These are phyloP conservation scores for Salvelinus fontinalis DNA, from an alignment of 2,113 vertebrate genomes.

Conservation along the genomic window DNA sequence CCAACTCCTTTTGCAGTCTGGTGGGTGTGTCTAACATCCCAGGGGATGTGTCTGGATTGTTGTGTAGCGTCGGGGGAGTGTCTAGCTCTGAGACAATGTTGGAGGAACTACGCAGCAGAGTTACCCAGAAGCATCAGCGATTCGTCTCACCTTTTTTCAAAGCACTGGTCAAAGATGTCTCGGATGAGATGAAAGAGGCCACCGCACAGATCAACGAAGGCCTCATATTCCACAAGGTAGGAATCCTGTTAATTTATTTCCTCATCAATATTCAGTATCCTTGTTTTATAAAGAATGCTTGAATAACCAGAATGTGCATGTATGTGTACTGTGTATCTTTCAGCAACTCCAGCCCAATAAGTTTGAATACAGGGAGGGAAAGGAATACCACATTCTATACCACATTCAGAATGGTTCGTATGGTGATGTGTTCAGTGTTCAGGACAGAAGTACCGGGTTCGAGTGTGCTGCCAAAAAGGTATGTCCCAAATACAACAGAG, in stretches of 20 bases:
- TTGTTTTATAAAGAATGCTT: neutral
- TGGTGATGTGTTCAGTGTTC: conserved; percentile 88
- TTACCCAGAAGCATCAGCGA: conserved; percentile 74
- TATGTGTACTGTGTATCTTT: neutral
- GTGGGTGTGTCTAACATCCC: neutral
- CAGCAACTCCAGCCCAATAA: conserved; percentile 75
- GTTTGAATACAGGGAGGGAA: conserved; percentile 83
- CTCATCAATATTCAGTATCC: neutral
- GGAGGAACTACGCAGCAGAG: conserved; percentile 76
- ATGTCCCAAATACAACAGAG: conserved; percentile 12
- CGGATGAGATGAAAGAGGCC: conserved; percentile 54
- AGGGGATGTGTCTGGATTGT: conserved; percentile 1
- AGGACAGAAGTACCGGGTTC: conserved; percentile 85
- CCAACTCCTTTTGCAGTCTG: neutral
- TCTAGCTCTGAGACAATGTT: conserved; percentile 49
- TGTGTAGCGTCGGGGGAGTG: conserved; percentile 4
- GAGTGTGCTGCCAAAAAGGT: conserved; percentile 94
- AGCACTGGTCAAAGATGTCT: conserved; percentile 68
- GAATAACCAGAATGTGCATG: neutral
- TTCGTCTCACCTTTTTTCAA: conserved; percentile 74
- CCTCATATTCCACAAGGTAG: conserved; percentile 85
- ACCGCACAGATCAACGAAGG: conserved; percentile 76
- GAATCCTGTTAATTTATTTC: conserved; percentile 1
- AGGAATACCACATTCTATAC: conserved; percentile 80
- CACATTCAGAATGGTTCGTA: conserved; percentile 90